Percentiles rank a stretch among this genome's conserved stretches.
phyloP scores from a whole-genome alignment of 2,113 vertebrate genomes.

The Myiozetetes cayanensis region DNA sequence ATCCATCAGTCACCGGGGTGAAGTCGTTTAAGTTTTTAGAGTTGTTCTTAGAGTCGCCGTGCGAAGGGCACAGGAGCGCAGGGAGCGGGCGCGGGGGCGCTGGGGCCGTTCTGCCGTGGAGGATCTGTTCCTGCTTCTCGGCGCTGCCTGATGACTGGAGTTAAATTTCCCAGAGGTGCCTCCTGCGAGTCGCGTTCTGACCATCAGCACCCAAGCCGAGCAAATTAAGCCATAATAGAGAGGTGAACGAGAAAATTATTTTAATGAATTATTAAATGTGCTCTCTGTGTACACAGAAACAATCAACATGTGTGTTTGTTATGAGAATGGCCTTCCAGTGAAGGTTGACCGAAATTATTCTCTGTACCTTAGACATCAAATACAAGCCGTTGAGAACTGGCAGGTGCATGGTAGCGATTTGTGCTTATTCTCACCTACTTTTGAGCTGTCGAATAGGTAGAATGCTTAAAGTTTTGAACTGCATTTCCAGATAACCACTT shows the following conservation, averaged over 20 bases:
- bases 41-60: neutral
- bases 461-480: neutral
- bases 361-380: neutral
- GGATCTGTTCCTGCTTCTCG: neutral
- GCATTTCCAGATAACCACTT: neutral
- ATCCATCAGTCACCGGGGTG: rapidly evolving
- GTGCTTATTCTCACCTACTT: neutral
- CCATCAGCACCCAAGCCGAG: neutral
- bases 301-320: neutral
- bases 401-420: neutral
- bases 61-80: rapidly evolving
- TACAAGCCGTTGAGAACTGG: neutral
- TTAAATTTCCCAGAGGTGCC: neutral
- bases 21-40: neutral
- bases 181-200: neutral
- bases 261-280: neutral
- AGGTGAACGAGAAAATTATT: neutral
- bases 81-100: neutral
- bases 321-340: neutral
- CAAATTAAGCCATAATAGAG: neutral
- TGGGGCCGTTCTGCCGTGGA: neutral
- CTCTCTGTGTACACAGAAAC: neutral
- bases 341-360: neutral
- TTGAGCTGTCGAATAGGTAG: neutral
- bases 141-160: neutral